Evolutionary conservation across 2,113 vertebrate species (phyloP), one percentile per base, ranked within the genome.

Genomic region (Craseonycteris thonglongyai): DNA sequence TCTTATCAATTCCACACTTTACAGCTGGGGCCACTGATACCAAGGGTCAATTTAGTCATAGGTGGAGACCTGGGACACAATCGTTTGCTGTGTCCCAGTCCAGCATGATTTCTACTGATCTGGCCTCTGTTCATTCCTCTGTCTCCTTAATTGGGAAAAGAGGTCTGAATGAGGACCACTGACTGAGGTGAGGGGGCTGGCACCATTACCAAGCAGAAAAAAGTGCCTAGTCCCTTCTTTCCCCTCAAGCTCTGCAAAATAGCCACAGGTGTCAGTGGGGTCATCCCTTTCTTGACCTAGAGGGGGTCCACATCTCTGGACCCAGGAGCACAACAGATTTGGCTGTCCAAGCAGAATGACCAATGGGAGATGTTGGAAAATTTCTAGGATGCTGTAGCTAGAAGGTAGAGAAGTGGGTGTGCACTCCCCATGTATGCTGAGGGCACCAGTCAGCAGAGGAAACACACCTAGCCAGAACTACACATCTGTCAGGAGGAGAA

Each of bases 271-370:
- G 10, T 80, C 66, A 61, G 16, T 28, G 26, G 33, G 49, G 42
- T 71, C 82, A 90, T 59, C 69, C 84, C 47, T 91, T 75, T 84
- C 45, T 88, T 59, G 12, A 24, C 95, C 94, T 68, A 63, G 45
- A 96, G 28, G 74, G 74, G 63, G 78, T 92, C 66, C 82, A 78
- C 38, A n/a, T 58, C 26, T 78, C 83, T 19, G 87, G 7, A 49
- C 74, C 40, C 47, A 63, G 42, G 19, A 79, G 58, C 9, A 40
- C 56, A 21, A 75, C 30, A 71, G 75, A 16, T 40, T 66, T 61
- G 10, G 84, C 38, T 42, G 58, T 47, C 18, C 21, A 10, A 63
- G 22, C 40, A 28, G 2, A 69, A 38, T 1, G 49, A 81, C 47
- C n/a, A 61, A 10, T 3, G 30, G 26, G 30, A 54, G 26, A 30